These are phyloP conservation scores for Parapristionchus giblindavisi DNA, from an alignment of 2,888 invertebrate genomes.

Conservation along the genomic window DNA sequence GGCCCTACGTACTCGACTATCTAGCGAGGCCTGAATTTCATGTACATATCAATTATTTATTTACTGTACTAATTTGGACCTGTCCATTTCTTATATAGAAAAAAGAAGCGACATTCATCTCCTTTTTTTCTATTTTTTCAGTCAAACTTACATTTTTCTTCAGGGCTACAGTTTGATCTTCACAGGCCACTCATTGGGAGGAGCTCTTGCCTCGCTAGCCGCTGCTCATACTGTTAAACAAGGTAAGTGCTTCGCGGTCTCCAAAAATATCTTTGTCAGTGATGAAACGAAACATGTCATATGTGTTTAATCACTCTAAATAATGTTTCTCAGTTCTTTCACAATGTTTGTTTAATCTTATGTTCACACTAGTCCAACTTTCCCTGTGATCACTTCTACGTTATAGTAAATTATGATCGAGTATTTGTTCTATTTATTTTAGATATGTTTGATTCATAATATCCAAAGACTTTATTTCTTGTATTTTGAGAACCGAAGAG, in stretches of 20 bases:
- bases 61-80: background rate
- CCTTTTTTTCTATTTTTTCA: background rate
- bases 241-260: slow-evolving; percentile 36
- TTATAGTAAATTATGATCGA: too few relatives aligned
- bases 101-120: background rate
- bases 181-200: slow-evolving; percentile 67
- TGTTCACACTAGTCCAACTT: too few relatives aligned
- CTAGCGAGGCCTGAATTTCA: slow-evolving; percentile 30
- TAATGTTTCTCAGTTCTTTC: too few relatives aligned
- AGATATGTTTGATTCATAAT: too few relatives aligned
- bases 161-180: slow-evolving; percentile 59
- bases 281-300: too few relatives aligned
- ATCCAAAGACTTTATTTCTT: too few relatives aligned
- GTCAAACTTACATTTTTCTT: background rate
- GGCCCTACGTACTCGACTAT: slow-evolving; percentile 50
- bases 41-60: background rate
- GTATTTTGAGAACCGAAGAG: too few relatives aligned
- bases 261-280: too few relatives aligned
- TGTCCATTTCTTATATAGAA: background rate
- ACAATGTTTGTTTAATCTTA: too few relatives aligned
- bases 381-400: too few relatives aligned
- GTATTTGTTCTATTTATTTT: too few relatives aligned
- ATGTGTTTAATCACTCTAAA: too few relatives aligned
- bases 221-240: slow-evolving; percentile 49
- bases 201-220: slow-evolving; percentile 62